phyloP scores from a whole-genome alignment of 2,113 vertebrate genomes.

The Amia ocellicauda region DNA sequence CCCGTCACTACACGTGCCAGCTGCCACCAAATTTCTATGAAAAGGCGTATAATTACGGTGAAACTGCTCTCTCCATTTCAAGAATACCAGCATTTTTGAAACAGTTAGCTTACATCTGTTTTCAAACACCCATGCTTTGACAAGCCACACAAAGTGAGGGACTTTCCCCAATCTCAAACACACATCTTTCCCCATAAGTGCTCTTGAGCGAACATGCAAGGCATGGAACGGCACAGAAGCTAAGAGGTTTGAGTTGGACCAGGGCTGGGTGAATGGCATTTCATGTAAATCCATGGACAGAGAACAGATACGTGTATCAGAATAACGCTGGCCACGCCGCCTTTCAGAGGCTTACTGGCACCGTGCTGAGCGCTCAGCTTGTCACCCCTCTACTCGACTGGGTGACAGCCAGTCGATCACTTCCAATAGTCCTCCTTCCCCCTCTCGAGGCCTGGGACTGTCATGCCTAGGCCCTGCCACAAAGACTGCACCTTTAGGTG shows the following conservation, averaged over 20 bases:
- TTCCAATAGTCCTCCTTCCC: constrained; percentile 99
- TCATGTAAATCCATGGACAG: constrained; percentile 72
- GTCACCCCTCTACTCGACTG: constrained; percentile 99
- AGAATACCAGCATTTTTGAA: constrained; percentile 67
- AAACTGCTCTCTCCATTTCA: constrained; percentile 95
- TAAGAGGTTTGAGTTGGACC: constrained; percentile 70
- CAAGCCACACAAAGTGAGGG: constrained; percentile 52
- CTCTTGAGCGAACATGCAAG: constrained; percentile 92
- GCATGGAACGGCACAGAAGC: constrained; percentile 77
- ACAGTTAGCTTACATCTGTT: constrained; percentile 47
- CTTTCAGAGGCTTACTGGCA: constrained; percentile 99
- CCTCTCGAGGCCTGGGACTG: constrained; percentile 98
- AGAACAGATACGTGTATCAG: constrained; percentile 85
- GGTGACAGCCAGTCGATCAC: constrained; percentile 97
- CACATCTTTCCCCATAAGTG: constrained; percentile 67
- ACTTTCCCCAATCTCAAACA: constrained; percentile 65
- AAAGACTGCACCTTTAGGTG: constrained; percentile 99
- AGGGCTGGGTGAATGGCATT: constrained; percentile 87
- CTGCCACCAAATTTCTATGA: constrained; percentile 93
- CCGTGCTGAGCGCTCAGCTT: constrained; percentile 84
- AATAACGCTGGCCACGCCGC: constrained; percentile 86
- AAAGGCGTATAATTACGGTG: constrained; percentile 72
- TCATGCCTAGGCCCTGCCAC: constrained; percentile 99
- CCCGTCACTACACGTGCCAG: constrained; percentile 85
- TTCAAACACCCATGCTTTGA: constrained; percentile 57